Percentiles rank a stretch among this genome's conserved stretches.
phyloP scores from a whole-genome alignment of 2,113 vertebrate genomes.

The Arvicanthis niloticus region DNA sequence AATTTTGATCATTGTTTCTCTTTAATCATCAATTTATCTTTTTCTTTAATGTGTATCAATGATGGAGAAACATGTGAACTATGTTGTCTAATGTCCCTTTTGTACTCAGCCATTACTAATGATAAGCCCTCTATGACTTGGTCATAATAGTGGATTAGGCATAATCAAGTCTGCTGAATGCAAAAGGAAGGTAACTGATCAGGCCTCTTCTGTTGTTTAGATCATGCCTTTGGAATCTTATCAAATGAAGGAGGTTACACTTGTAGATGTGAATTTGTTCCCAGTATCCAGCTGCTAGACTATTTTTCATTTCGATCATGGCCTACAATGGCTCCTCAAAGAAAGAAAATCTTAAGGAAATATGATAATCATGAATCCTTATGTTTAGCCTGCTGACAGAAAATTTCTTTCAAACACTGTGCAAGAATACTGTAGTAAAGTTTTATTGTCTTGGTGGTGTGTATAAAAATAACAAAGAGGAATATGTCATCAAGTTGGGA shows the following conservation, averaged over 20 bases:
- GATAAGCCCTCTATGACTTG: background rate
- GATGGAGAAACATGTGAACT: background rate
- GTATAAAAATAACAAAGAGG: background rate
- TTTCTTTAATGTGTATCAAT: background rate
- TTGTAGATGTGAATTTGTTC: background rate
- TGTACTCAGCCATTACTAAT: background rate
- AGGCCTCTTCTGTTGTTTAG: conserved; percentile 26
- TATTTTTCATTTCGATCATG: background rate
- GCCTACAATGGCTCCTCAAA: background rate
- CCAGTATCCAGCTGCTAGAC: background rate
- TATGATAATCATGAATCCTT: conserved; percentile 24
- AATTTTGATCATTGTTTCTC: conserved; percentile 56
- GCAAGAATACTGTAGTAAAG: background rate
- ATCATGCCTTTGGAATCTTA: background rate
- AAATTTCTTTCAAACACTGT: conserved; percentile 28
- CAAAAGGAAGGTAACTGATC: background rate
- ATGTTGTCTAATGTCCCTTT: background rate
- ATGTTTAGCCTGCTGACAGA: background rate
- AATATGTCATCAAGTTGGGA: background rate
- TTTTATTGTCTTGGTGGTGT: background rate
- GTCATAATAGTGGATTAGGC: background rate
- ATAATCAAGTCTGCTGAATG: conserved; percentile 21
- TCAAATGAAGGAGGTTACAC: background rate
- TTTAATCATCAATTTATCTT: conserved; percentile 29
- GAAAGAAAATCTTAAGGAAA: conserved; percentile 20